Percentiles rank a stretch among this genome's conserved stretches.
Evolutionary conservation across 1,140 invertebrate genomes (phyloP).

Genomic region (Rhopalosiphum maidis): DNA sequence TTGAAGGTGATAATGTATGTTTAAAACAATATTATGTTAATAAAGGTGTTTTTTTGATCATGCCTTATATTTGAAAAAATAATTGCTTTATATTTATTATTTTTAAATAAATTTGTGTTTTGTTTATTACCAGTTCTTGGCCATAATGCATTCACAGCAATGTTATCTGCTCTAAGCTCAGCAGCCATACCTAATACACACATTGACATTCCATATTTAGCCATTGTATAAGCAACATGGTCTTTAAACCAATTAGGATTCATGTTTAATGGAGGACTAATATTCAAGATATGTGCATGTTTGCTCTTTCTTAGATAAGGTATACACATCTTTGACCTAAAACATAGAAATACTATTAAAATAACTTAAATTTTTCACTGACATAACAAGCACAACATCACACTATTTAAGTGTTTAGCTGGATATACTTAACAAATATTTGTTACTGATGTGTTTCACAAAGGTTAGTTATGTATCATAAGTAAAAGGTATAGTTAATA

Average conservation of each 20-base stretch:
- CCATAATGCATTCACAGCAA: constrained; percentile 98
- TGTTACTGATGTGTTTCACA: no score
- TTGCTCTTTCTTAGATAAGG: constrained; percentile 87
- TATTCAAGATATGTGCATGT: constrained; percentile 95
- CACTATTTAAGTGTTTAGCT: neutral
- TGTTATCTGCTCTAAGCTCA: constrained; percentile 82
- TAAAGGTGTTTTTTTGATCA: neutral
- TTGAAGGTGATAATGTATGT: no score
- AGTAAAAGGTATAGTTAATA: no score
- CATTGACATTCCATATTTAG: constrained; percentile 99
- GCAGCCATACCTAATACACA: constrained; percentile 95
- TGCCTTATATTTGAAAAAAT: neutral
- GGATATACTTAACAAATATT: no score
- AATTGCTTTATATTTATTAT: neutral
- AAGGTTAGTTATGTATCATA: no score
- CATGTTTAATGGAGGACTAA: constrained; percentile 94
- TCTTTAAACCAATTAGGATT: constrained; percentile 86
- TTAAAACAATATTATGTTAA: no score
- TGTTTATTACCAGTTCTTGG: constrained; percentile 80
- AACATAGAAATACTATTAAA: constrained; percentile 33
- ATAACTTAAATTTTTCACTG: neutral
- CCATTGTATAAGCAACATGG: constrained; percentile 97
- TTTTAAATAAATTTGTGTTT: neutral
- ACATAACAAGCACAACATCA: neutral
- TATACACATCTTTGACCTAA: constrained; percentile 88